Conservation (phyloP, 2,113 vertebrate genomes). For the Micronisus gabar region DNA sequence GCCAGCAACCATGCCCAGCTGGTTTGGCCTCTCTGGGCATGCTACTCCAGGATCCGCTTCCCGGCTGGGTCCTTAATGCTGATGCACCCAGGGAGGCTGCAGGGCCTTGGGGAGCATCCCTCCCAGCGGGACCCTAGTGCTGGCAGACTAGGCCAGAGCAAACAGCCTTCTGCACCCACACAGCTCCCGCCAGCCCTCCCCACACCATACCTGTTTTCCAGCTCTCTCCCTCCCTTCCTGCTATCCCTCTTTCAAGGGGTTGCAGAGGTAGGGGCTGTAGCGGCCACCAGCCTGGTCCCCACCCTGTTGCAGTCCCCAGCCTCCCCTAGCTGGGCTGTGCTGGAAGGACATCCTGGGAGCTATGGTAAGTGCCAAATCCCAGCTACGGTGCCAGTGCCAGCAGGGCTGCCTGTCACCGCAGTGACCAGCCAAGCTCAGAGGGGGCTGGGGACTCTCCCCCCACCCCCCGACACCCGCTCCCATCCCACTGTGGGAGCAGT, state of each 20-base stretch:
- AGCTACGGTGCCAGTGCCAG: not conserved
- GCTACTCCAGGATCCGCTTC: not conserved
- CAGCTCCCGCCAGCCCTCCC: not conserved
- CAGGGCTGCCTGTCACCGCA: rapidly evolving
- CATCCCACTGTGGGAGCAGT: not conserved
- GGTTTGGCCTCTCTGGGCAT: not conserved
- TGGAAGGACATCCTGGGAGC: not conserved
- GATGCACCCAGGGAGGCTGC: rapidly evolving
- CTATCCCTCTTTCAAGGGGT: not conserved
- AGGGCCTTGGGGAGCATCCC: not conserved
- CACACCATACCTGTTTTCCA: not conserved
- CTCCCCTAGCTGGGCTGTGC: not conserved
- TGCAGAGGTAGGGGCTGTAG: not conserved
- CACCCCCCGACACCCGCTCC: rapidly evolving
- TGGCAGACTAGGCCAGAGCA: not conserved
- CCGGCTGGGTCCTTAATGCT: not conserved
- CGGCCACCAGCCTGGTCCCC: not conserved
- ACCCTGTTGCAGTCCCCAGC: not conserved
- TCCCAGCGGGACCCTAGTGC: rapidly evolving
- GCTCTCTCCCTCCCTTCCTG: not conserved
- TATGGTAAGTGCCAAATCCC: not conserved
- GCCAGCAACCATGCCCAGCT: not conserved
- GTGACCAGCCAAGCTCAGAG: not conserved
- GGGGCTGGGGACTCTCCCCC: not conserved
- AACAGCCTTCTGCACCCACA: not conserved